Percentiles rank a stretch among this genome's conserved stretches.
Evolutionary conservation across 1,140 invertebrate genomes (phyloP).

Genomic region (Andrena cerasifolii): DNA sequence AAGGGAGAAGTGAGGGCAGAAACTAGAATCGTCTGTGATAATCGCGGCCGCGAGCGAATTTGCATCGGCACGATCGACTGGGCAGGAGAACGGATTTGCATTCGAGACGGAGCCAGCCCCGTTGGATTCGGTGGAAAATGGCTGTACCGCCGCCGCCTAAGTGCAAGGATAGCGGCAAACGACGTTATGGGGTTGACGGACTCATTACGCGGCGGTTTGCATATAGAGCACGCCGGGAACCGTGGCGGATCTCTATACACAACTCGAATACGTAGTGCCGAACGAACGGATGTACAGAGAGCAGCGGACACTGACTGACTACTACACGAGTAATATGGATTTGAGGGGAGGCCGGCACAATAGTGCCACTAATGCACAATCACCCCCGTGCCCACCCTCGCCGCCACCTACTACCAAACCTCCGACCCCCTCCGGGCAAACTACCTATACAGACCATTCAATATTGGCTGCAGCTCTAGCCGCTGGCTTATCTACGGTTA

Average conservation of each 20-base stretch:
- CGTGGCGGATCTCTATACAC: constrained; percentile 61
- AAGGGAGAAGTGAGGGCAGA: constrained; percentile 16
- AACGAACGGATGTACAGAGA: constrained; percentile 57
- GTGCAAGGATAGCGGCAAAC: constrained; percentile 81
- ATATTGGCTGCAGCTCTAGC: constrained; percentile 77
- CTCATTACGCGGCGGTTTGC: constrained; percentile 81
- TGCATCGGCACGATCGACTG: constrained; percentile 53
- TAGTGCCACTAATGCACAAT: constrained; percentile 81
- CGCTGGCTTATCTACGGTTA: constrained; percentile 77
- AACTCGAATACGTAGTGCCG: constrained; percentile 58
- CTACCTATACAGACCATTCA: constrained; percentile 77
- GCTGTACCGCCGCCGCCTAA: constrained; percentile 74
- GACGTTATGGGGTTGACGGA: constrained; percentile 81
- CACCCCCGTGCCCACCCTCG: constrained; percentile 61
- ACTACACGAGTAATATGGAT: constrained; percentile 80
- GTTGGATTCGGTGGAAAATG: constrained; percentile 77
- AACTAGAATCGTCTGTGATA: too few relatives aligned
- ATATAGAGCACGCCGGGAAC: constrained; percentile 74
- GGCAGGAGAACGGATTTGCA: constrained; percentile 73
- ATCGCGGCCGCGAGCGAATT: constrained; percentile 68
- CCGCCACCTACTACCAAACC: constrained; percentile 54
- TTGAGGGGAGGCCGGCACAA: constrained; percentile 79
- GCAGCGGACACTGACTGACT: constrained; percentile 79
- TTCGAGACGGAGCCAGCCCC: constrained; percentile 69
- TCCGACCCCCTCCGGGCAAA: constrained; percentile 72